phyloP scores from a whole-genome alignment of 2,797 vertebrate genomes.

The Chelidonichthys spinosus region DNA sequence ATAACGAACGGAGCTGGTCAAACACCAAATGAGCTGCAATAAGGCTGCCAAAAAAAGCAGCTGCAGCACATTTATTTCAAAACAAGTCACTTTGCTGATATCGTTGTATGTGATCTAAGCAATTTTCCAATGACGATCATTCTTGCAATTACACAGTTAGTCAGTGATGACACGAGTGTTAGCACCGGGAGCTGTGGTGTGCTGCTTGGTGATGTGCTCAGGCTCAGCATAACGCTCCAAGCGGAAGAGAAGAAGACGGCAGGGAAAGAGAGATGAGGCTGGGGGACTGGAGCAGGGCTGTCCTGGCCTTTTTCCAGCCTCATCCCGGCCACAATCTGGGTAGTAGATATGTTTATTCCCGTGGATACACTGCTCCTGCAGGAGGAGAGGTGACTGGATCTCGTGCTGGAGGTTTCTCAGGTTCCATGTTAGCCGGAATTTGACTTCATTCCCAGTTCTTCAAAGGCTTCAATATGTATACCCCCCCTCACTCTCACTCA shows the following conservation, averaged over 20 bases:
- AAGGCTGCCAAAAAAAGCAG: constrained; percentile 11
- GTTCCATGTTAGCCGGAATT: constrained; percentile 58
- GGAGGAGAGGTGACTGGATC: constrained; percentile 62
- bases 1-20: background rate
- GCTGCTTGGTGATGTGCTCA: constrained; percentile 32
- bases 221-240: constrained; percentile 33
- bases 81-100: constrained; percentile 13
- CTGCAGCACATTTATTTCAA: background rate
- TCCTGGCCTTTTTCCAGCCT: constrained; percentile 57
- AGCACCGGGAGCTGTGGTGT: constrained; percentile 44
- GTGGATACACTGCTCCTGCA: constrained; percentile 55
- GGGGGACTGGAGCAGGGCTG: constrained; percentile 39
- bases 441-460: constrained; percentile 70
- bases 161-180: constrained; percentile 37
- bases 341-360: constrained; percentile 50
- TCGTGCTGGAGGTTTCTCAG: constrained; percentile 41
- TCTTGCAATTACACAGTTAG: constrained; percentile 24
- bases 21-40: background rate
- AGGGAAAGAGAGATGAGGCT: constrained; percentile 20
- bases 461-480: constrained; percentile 55
- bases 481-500: background rate
- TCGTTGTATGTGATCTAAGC: constrained; percentile 14
- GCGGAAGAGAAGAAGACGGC: constrained; percentile 15
- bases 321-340: constrained; percentile 48
- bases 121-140: constrained; percentile 27